phyloP scores from a whole-genome alignment of 2,113 vertebrate species.

The Microtus montanus region DNA sequence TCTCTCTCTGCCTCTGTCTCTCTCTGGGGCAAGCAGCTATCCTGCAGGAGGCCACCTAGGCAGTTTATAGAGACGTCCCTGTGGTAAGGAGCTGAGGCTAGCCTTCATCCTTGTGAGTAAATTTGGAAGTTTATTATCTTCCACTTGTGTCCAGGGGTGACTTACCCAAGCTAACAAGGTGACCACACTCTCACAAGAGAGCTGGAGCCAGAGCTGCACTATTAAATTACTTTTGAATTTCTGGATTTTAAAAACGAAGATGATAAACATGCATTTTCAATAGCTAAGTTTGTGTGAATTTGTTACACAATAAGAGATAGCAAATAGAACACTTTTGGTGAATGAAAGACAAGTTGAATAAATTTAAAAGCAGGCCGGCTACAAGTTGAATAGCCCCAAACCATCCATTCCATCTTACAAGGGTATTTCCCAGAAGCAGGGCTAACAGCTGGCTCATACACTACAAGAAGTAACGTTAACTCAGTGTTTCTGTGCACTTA shows the following conservation, averaged over 20 bases:
- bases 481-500: background rate
- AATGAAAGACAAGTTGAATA: background rate
- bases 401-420: background rate
- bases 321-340: background rate
- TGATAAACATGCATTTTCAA: background rate
- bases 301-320: background rate
- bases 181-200: background rate
- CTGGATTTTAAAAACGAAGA: background rate
- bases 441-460: background rate
- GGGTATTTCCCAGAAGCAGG: background rate
- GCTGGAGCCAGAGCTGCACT: background rate
- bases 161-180: background rate
- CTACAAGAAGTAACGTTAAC: background rate
- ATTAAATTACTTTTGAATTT: background rate
- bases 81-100: background rate
- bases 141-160: background rate
- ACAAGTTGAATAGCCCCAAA: background rate
- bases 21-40: background rate
- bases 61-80: background rate
- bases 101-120: background rate
- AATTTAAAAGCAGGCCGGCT: background rate
- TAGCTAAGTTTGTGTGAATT: background rate
- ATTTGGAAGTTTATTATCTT: background rate
- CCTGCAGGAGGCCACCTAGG: background rate
- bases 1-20: background rate